phyloP scores from a whole-genome alignment of 2,888 invertebrate species.

The Argyresthia goedartella region DNA sequence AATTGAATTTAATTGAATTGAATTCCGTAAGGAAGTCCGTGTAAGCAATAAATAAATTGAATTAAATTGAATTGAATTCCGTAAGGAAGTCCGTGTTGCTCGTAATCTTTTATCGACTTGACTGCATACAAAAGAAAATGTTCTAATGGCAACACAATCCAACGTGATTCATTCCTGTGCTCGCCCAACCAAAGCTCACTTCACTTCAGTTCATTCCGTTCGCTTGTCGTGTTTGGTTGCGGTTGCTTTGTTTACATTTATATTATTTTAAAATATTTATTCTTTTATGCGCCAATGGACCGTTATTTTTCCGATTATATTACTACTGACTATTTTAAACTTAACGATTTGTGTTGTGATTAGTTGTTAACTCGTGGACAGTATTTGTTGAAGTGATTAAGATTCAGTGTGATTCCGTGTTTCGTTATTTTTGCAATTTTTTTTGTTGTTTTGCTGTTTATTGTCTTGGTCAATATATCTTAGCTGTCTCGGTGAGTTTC shows the following conservation, averaged over 20 bases:
- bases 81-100: no score
- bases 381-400: not conserved
- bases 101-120: no score
- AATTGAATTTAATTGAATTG: no score
- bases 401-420: slow-evolving; percentile 11
- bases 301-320: not conserved
- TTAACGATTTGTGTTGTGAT: slow-evolving; percentile 27
- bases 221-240: slow-evolving; percentile 14
- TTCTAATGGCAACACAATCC: not conserved
- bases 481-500: not conserved
- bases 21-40: no score
- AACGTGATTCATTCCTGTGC: not conserved
- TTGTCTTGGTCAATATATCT: not conserved
- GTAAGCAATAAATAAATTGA: no score
- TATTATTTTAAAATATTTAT: not conserved
- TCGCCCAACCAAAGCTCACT: slow-evolving; percentile 11
- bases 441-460: slow-evolving; percentile 4
- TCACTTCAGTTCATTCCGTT: slow-evolving; percentile 19
- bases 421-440: slow-evolving; percentile 19
- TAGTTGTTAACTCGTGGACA: slow-evolving; percentile 27
- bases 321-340: not conserved
- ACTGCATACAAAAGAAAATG: no score
- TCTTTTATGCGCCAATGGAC: not conserved
- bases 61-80: no score
- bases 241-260: slow-evolving; percentile 21